These are phyloP conservation scores for Automeris io DNA, from an alignment of 2,888 invertebrate genomes.

Conservation along the genomic window DNA sequence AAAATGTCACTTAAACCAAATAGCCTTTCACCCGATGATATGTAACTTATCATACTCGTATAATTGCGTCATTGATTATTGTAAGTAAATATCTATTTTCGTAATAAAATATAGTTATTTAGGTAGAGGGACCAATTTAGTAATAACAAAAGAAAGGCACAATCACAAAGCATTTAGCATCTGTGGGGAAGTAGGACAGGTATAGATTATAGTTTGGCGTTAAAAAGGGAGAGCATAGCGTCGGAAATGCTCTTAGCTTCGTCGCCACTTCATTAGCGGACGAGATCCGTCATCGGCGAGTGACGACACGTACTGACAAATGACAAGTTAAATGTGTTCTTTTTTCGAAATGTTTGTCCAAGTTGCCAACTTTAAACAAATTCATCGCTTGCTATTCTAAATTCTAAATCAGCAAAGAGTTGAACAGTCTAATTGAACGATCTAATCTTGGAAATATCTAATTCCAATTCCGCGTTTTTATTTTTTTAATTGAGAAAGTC, in stretches of 20 bases:
- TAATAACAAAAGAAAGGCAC: no score
- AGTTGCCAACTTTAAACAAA: slow-evolving; percentile 10
- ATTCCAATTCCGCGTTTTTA: no score
- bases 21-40: no score
- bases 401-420: no score
- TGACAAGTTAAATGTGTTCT: slow-evolving; percentile 16
- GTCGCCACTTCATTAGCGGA: slow-evolving; percentile 50
- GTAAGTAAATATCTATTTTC: no score
- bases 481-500: no score
- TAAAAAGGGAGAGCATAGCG: slow-evolving; percentile 24
- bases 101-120: slow-evolving; percentile 36
- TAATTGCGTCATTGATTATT: no score
- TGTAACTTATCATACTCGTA: no score
- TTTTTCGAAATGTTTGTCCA: slow-evolving; percentile 4
- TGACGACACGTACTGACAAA: slow-evolving; percentile 26
- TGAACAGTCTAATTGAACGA: no score
- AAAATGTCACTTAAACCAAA: no score
- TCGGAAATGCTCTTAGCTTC: slow-evolving; percentile 35
- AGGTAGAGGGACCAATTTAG: slow-evolving; percentile 42
- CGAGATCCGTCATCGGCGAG: slow-evolving; percentile 36
- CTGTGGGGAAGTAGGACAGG: slow-evolving; percentile 21
- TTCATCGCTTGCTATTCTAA: neutral
- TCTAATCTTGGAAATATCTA: no score
- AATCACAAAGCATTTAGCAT: slow-evolving; percentile 22
- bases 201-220: slow-evolving; percentile 22